These are phyloP conservation scores for Drosophila atripex DNA, from an alignment of 2,888 invertebrate genomes.

Conservation along the genomic window DNA sequence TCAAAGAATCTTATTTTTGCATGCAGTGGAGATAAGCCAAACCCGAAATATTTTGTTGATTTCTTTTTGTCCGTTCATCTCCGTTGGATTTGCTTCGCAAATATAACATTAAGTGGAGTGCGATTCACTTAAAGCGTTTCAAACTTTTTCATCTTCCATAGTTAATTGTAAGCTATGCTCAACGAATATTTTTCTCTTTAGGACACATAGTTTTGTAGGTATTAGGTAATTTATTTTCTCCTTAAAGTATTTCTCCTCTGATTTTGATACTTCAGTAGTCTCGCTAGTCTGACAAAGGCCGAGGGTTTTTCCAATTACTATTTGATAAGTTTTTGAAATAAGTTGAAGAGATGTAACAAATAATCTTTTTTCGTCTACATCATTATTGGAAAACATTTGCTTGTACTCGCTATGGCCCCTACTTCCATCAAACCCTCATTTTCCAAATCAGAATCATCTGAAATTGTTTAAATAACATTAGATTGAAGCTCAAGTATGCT, in stretches of 20 bases:
- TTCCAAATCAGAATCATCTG: constrained; percentile 14
- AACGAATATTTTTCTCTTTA: constrained; percentile 21
- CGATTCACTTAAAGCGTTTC: constrained; percentile 12
- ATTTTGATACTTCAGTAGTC: constrained; percentile 3
- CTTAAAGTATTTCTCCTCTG: constrained; percentile 11
- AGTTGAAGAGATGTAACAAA: constrained; percentile 10
- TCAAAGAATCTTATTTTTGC: constrained; percentile 15
- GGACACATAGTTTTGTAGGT: constrained; percentile 24
- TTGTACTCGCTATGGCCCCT: neutral
- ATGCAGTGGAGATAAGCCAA: constrained; percentile 14
- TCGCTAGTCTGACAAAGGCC: constrained; percentile 13
- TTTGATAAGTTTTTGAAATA: neutral
- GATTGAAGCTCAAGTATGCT: constrained; percentile 8
- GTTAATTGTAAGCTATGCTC: constrained; percentile 21
- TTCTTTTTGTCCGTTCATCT: constrained; percentile 15
- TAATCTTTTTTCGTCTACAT: constrained; percentile 10
- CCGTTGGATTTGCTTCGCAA: constrained; percentile 13
- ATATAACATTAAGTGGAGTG: constrained; percentile 12
- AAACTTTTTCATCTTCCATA: constrained; percentile 19
- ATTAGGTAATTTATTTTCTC: constrained; percentile 23
- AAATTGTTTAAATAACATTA: constrained; percentile 10
- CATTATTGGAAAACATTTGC: constrained; percentile 12
- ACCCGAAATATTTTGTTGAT: constrained; percentile 22
- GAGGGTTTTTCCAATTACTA: constrained; percentile 6
- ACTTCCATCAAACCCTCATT: constrained; percentile 19